phyloP scores from a whole-genome alignment of 2,888 invertebrate species.

The Mesoligia furuncula region DNA sequence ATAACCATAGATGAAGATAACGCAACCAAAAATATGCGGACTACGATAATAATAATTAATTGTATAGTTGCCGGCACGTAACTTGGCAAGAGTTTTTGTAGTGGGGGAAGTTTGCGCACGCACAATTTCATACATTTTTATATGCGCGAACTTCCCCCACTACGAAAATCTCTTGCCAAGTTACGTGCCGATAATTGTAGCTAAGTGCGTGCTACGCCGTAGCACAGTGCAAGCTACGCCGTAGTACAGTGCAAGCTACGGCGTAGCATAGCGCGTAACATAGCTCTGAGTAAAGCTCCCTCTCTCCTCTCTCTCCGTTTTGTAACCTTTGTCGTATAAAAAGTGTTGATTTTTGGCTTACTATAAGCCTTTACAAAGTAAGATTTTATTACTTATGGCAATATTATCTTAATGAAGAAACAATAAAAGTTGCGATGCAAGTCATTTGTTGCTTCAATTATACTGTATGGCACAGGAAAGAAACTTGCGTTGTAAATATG shows the following conservation, averaged over 20 bases:
- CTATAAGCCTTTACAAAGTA: neutral
- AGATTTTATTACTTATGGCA: neutral
- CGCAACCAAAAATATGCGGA: neutral
- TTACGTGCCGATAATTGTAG: too few species aligned
- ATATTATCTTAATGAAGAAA: neutral
- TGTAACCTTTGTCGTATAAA: too few species aligned
- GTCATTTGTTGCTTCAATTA: neutral
- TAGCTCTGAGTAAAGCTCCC: neutral
- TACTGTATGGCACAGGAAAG: neutral
- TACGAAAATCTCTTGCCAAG: too few species aligned
- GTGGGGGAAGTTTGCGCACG: too few species aligned
- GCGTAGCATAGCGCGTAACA: slow-evolving; percentile 4
- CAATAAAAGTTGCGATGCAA: neutral
- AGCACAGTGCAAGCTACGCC: slow-evolving; percentile 14
- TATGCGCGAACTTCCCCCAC: too few species aligned
- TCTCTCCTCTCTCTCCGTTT: too few species aligned
- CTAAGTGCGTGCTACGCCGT: slow-evolving; percentile 8
- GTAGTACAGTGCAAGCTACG: slow-evolving; percentile 7
- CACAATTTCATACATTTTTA: too few species aligned
- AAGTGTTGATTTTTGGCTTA: too few species aligned
- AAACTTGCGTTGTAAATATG: neutral
- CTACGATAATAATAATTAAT: too few species aligned
- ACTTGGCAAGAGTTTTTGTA: too few species aligned
- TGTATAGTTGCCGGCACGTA: too few species aligned
- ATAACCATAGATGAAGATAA: too few species aligned